These are phyloP conservation scores for Mesocentrotus franciscanus DNA, from an alignment of 53 echinoderm and acorn worm genomes.

Conservation along the genomic window DNA sequence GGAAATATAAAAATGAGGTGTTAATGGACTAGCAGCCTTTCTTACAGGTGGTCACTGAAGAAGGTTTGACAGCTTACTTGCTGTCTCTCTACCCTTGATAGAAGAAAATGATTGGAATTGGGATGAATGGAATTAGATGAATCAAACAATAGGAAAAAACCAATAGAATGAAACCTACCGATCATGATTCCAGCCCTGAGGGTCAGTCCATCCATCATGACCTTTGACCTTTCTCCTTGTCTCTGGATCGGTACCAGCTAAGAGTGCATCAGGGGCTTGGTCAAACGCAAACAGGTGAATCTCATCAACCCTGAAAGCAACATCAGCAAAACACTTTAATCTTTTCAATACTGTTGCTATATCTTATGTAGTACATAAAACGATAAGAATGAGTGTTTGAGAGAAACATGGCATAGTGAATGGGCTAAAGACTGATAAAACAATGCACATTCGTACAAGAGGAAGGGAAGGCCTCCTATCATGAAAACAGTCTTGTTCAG, in stretches of 20 bases:
- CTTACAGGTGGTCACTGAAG: too few species aligned
- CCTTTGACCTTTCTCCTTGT: conserved; percentile 71
- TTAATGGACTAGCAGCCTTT: too few species aligned
- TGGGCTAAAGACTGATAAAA: too few species aligned
- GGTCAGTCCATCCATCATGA: conserved; percentile 93
- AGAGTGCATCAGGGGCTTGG: conserved; percentile 76
- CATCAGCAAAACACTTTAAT: neutral
- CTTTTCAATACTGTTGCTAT: neutral
- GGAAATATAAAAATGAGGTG: too few species aligned
- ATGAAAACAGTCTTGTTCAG: too few species aligned
- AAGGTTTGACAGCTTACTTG: neutral
- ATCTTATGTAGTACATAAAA: too few species aligned
- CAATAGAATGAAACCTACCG: conserved; percentile 52
- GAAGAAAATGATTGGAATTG: neutral
- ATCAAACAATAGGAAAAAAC: neutral
- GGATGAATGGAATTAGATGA: neutral
- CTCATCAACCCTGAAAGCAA: conserved; percentile 82
- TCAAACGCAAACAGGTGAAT: conserved; percentile 89
- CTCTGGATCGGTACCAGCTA: conserved; percentile 74
- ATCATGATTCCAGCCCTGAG: conserved; percentile 78
- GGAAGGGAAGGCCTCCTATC: too few species aligned
- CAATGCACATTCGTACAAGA: too few species aligned
- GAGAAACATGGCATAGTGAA: too few species aligned
- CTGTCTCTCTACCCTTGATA: neutral
- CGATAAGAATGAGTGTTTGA: too few species aligned